Conservation (phyloP, 2,113 vertebrate genomes). For the Clupea harengus region DNA sequence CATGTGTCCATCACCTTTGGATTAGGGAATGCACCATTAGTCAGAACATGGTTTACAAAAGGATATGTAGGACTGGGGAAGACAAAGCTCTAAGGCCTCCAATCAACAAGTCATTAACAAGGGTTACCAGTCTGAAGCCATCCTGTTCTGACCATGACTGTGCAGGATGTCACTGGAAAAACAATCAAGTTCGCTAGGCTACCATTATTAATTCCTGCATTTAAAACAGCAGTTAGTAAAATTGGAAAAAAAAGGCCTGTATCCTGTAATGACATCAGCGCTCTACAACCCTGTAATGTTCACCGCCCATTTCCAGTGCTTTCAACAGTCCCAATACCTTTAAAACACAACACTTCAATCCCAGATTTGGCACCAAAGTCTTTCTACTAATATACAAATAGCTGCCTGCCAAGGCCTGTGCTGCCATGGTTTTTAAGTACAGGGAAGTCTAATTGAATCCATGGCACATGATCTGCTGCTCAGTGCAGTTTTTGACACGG, state of each 20-base stretch:
- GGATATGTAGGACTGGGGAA: not conserved
- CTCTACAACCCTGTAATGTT: not conserved
- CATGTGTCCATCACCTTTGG: not conserved
- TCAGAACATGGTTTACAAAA: not conserved
- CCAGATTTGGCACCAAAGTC: not conserved
- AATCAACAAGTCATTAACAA: too few species aligned
- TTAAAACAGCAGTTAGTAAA: not conserved
- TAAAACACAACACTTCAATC: not conserved
- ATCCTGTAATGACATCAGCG: not conserved
- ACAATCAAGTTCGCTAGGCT: not conserved
- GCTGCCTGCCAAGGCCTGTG: not conserved
- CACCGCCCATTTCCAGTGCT: not conserved
- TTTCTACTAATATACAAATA: not conserved
- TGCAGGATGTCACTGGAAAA: not conserved
- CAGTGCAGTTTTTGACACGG: not conserved
- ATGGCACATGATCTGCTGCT: not conserved
- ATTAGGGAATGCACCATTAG: not conserved
- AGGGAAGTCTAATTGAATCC: not conserved
- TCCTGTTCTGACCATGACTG: not conserved
- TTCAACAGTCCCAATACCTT: not conserved
- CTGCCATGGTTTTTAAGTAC: not conserved
- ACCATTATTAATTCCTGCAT: not conserved
- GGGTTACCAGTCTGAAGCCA: too few species aligned
- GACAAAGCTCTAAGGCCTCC: not conserved
- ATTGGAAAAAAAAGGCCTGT: not conserved